Evolutionary conservation across 2,113 vertebrate species (phyloP).

Genomic region (Poeciliopsis retropinna): DNA sequence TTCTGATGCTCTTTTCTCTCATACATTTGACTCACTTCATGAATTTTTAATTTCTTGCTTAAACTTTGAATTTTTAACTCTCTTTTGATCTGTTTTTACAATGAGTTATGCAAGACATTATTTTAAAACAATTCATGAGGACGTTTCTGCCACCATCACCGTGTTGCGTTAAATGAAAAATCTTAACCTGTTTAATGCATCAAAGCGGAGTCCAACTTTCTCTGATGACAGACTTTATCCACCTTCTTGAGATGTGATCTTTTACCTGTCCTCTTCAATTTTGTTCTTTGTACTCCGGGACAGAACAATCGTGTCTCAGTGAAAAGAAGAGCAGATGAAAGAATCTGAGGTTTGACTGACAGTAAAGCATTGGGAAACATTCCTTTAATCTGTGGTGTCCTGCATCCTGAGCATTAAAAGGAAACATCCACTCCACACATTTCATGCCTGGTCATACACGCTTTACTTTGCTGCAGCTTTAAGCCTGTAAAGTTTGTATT

Average conservation of each 20-base stretch:
- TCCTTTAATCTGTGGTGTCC: background rate
- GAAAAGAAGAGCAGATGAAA: slow-evolving; percentile 16
- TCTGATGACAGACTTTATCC: background rate
- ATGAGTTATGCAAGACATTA: background rate
- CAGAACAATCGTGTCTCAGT: slow-evolving; percentile 6
- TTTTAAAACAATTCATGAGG: background rate
- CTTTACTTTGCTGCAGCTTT: too few species aligned
- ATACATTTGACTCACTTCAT: background rate
- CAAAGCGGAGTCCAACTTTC: too few species aligned
- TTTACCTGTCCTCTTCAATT: slow-evolving; percentile 18
- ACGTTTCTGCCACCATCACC: background rate
- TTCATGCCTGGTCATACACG: too few species aligned
- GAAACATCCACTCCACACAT: background rate
- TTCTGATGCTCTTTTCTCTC: background rate
- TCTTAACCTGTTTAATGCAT: too few species aligned
- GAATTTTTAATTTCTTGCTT: background rate
- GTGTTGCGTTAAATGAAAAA: background rate
- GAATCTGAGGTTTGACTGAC: slow-evolving; percentile 25
- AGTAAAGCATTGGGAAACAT: slow-evolving; percentile 4
- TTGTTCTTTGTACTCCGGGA: background rate
- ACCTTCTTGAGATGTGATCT: too few species aligned
- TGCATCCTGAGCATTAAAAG: background rate
- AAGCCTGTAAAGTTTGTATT: too few species aligned
- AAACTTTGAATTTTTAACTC: background rate
- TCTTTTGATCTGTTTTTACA: background rate